phyloP scores from a whole-genome alignment of 2,888 invertebrate genomes.

The Drosophila dives region DNA sequence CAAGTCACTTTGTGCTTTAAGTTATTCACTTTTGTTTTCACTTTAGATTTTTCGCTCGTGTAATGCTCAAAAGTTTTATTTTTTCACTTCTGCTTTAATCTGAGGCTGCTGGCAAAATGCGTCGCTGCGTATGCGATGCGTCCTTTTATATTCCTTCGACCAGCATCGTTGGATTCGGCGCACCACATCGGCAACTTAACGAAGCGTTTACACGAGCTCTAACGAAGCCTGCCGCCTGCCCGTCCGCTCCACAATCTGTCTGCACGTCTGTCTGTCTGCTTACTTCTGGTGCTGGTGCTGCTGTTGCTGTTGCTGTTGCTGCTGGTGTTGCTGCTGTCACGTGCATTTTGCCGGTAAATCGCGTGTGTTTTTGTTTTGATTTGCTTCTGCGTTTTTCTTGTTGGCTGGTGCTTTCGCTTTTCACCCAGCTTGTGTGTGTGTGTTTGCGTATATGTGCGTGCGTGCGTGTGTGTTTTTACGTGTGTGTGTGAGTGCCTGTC shows the following conservation, averaged over 20 bases:
- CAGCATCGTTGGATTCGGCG: slow-evolving; percentile 69
- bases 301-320: background rate
- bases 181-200: slow-evolving; percentile 54
- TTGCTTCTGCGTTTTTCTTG: slow-evolving; percentile 37
- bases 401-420: slow-evolving; percentile 63
- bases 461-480: slow-evolving; percentile 9
- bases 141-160: slow-evolving; percentile 61
- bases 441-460: slow-evolving; percentile 56
- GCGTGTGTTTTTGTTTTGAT: slow-evolving; percentile 79
- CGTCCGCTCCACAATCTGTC: background rate
- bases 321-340: slow-evolving; percentile 45
- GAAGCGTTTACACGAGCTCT: slow-evolving; percentile 31
- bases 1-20: slow-evolving; percentile 52
- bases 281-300: background rate
- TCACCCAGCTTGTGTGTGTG: slow-evolving; percentile 9
- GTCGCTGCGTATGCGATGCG: slow-evolving; percentile 18
- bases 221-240: slow-evolving; percentile 5
- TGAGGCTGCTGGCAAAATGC: slow-evolving; percentile 66
- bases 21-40: slow-evolving; percentile 71
- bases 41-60: slow-evolving; percentile 26
- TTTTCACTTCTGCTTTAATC: slow-evolving; percentile 41
- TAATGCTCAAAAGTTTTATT: background rate
- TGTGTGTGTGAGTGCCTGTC: slow-evolving; percentile 11
- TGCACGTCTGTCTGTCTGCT: background rate
- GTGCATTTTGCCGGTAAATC: slow-evolving; percentile 76